Conservation (phyloP, 2,888 invertebrate genomes). For the Archaeoteleia sp. region DNA sequence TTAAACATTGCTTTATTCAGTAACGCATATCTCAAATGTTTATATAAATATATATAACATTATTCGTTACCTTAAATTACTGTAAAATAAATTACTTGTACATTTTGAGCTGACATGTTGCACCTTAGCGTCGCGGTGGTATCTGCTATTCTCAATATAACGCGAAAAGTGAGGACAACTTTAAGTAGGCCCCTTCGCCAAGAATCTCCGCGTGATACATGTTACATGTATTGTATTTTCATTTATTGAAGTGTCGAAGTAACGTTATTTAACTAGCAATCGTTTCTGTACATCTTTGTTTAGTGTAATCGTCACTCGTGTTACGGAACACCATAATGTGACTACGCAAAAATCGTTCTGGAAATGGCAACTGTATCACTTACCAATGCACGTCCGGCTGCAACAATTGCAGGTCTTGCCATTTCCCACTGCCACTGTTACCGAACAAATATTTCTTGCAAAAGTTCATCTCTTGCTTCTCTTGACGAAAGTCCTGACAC, state of each 20-base stretch:
- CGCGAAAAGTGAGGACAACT: conserved; percentile 16
- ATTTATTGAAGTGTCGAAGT: conserved; percentile 34
- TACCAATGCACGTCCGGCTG: conserved; percentile 9
- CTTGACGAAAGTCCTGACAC: neutral
- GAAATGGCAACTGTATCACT: conserved; percentile 27
- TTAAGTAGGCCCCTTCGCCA: conserved; percentile 3
- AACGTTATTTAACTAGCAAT: conserved; percentile 38
- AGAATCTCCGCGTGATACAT: neutral
- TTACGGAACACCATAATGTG: conserved; percentile 36
- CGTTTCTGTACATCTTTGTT: conserved; percentile 47
- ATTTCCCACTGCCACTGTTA: conserved; percentile 15
- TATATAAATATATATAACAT: too few relatives aligned
- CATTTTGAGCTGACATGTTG: too few relatives aligned
- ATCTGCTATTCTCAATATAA: conserved; percentile 1
- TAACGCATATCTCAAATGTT: too few relatives aligned
- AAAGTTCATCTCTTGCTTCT: neutral
- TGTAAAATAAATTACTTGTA: too few relatives aligned
- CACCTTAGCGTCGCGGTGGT: too few relatives aligned
- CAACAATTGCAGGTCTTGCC: conserved; percentile 9
- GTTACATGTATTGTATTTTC: conserved; percentile 18
- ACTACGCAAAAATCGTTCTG: conserved; percentile 35
- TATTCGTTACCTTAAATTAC: too few relatives aligned
- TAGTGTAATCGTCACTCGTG: conserved; percentile 37
- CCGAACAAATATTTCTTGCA: conserved; percentile 1
- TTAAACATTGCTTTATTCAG: too few relatives aligned